A percentile compares a stretch with the other conserved stretches of the same genome.
Conservation (phyloP, 2,888 invertebrate genomes). For the Antitype chi region DNA sequence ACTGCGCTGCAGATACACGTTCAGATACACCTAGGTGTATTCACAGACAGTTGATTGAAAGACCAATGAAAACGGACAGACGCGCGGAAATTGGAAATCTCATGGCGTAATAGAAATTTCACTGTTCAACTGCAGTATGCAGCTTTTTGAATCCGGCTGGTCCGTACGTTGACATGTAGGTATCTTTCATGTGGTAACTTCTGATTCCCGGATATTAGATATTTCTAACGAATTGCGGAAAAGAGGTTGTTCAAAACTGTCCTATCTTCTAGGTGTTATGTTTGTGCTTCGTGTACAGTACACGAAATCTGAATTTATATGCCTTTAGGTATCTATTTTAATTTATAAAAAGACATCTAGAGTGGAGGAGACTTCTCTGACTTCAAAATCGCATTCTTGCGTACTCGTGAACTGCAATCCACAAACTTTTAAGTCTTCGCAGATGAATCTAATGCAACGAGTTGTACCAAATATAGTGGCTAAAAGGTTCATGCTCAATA, state of each 20-base stretch:
- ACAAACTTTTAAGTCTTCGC: neutral
- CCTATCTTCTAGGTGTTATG: neutral
- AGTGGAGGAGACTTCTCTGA: neutral
- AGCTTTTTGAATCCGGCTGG: slow-evolving; percentile 43
- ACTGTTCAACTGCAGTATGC: slow-evolving; percentile 51
- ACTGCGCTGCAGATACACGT: neutral
- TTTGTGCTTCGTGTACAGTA: neutral
- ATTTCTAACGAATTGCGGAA: neutral
- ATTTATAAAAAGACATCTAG: neutral
- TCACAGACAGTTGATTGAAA: slow-evolving; percentile 58
- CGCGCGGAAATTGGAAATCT: slow-evolving; percentile 70
- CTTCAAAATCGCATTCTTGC: neutral
- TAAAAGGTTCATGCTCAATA: neutral
- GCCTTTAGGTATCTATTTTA: neutral
- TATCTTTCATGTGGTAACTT: slow-evolving; percentile 4
- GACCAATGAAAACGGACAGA: slow-evolving; percentile 60
- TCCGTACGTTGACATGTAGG: slow-evolving; percentile 1
- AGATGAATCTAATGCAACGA: neutral
- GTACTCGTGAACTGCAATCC: neutral
- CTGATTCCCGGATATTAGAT: neutral
- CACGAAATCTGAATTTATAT: neutral
- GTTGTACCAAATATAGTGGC: neutral
- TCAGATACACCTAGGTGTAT: neutral
- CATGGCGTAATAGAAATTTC: slow-evolving; percentile 66
- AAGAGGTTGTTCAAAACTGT: neutral